Percentiles rank a stretch among this genome's conserved stretches.
phyloP scores from a whole-genome alignment of 2,888 invertebrate genomes.

The Clivina fossor region DNA sequence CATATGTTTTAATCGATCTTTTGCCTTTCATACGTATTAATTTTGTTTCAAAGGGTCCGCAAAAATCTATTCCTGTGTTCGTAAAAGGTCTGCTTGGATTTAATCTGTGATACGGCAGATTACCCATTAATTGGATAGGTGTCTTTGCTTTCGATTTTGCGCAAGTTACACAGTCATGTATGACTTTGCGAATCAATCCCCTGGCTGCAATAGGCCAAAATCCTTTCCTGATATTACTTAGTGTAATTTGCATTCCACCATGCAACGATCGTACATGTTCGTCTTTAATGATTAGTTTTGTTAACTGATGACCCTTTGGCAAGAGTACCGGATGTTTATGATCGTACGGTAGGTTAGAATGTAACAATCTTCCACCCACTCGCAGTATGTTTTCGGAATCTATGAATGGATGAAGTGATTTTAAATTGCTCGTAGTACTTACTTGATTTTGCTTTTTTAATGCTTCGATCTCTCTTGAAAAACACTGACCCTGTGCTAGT shows the following conservation, averaged over 20 bases:
- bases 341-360: constrained; percentile 9
- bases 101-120: constrained; percentile 40
- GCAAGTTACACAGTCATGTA: constrained; percentile 37
- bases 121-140: constrained; percentile 40
- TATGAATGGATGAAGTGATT: constrained; percentile 16
- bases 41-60: constrained; percentile 39
- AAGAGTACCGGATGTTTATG: constrained; percentile 36
- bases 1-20: constrained; percentile 20
- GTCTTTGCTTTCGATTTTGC: constrained; percentile 34
- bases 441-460: constrained; percentile 4
- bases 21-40: constrained; percentile 32
- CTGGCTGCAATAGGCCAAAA: constrained; percentile 28
- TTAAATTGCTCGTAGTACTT: not conserved
- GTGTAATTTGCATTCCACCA: constrained; percentile 30
- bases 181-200: constrained; percentile 10
- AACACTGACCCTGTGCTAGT: constrained; percentile 2
- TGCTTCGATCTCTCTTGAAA: not conserved
- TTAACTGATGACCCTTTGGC: constrained; percentile 17
- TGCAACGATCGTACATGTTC: constrained; percentile 25
- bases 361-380: constrained; percentile 33
- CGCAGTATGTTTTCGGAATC: constrained; percentile 26
- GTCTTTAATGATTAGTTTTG: constrained; percentile 12
- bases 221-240: constrained; percentile 24
- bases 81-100: constrained; percentile 39
- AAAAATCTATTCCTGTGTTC: constrained; percentile 40